These are phyloP conservation scores for Anneissia japonica DNA, from an alignment of 35 echinoderm and acorn worm species.

Conservation along the genomic window DNA sequence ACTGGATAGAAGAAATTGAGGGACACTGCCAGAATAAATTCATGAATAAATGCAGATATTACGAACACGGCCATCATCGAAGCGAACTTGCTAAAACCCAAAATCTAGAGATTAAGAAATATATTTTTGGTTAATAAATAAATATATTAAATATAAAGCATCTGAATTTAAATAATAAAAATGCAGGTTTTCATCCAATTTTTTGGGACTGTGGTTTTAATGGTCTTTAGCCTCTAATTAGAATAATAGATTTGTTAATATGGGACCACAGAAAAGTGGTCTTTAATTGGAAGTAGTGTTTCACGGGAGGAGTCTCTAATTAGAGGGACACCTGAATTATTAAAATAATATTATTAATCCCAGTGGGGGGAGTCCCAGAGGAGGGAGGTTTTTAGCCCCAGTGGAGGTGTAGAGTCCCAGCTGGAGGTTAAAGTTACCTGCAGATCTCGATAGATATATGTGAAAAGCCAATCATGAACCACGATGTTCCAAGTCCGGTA, in stretches of 20 bases:
- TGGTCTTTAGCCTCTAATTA: no score
- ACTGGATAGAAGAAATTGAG: constrained; percentile 84
- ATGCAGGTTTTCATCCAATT: background rate
- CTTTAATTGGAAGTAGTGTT: background rate
- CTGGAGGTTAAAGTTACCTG: constrained; percentile 39
- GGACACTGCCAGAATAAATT: constrained; percentile 58
- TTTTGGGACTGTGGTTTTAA: no score
- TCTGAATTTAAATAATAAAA: no score
- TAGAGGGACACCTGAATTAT: background rate
- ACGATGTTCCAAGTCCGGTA: constrained; percentile 97
- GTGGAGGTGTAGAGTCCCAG: background rate
- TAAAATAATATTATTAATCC: background rate
- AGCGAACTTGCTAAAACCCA: constrained; percentile 30
- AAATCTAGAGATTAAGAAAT: constrained; percentile 32
- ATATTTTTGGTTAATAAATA: no score
- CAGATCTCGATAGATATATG: constrained; percentile 80
- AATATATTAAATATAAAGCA: no score
- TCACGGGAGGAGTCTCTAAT: background rate
- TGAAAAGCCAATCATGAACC: constrained; percentile 87
- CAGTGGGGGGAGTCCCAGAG: background rate
- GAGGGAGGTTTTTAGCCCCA: background rate
- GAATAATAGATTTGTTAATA: no score
- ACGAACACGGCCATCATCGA: constrained; percentile 61
- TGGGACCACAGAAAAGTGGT: background rate
- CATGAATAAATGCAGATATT: constrained; percentile 75